phyloP scores from a whole-genome alignment of 2,113 vertebrate species.

The Petroica traversi region DNA sequence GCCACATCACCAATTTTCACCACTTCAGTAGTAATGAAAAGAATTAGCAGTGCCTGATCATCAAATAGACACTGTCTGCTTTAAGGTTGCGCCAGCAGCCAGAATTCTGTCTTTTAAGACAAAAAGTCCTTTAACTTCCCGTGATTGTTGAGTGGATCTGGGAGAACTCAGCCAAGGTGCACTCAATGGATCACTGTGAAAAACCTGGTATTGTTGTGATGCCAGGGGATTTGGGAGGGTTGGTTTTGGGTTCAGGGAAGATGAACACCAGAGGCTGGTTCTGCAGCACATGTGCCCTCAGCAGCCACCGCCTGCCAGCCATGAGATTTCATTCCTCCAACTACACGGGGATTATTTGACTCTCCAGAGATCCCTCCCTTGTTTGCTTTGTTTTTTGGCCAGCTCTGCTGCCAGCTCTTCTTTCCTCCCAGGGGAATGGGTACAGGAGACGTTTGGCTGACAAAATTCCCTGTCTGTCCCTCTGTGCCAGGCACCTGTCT shows the following conservation, averaged over 20 bases:
- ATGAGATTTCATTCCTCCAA: slow-evolving; percentile 1
- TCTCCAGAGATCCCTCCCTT: slow-evolving; percentile 14
- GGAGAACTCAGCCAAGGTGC: not conserved
- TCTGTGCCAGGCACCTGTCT: not conserved
- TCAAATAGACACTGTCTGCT: rapidly evolving
- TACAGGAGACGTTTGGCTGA: not conserved
- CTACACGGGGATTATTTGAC: slow-evolving; percentile 12
- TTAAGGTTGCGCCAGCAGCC: not conserved
- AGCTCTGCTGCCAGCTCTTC: not conserved
- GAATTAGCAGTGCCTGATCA: not conserved
- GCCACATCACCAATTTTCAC: rapidly evolving
- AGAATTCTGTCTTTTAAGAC: not conserved
- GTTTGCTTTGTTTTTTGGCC: slow-evolving; percentile 45
- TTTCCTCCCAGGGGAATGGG: not conserved
- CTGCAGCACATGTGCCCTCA: slow-evolving; percentile 16
- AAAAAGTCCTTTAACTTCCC: not conserved
- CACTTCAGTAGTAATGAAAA: not conserved
- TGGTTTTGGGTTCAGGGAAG: slow-evolving; percentile 42
- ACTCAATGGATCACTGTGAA: rapidly evolving
- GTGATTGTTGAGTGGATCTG: not conserved
- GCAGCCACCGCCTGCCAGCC: not conserved
- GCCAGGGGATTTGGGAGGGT: not conserved
- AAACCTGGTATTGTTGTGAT: not conserved
- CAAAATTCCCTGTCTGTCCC: not conserved
- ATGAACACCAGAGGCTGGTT: slow-evolving; percentile 40